Percentiles rank a stretch among this genome's conserved stretches.
Evolutionary conservation across 2,797 vertebrate species (phyloP).

Genomic region (Rhadinocentrus ornatus): DNA sequence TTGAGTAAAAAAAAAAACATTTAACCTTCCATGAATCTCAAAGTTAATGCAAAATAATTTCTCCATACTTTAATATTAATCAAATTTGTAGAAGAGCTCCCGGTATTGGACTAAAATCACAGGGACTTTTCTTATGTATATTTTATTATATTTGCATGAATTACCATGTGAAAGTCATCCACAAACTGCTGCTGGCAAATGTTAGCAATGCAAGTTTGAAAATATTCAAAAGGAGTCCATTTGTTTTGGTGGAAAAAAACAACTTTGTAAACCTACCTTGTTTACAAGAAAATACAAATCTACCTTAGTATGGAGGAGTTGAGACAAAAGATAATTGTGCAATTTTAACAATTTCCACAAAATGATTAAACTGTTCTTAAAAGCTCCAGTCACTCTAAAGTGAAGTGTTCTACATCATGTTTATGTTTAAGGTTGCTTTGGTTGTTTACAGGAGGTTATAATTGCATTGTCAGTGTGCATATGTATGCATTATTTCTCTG

Average conservation of each 20-base stretch:
- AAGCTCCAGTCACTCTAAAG: neutral
- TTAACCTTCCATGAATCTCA: neutral
- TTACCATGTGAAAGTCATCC: too few species aligned
- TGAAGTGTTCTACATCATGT: neutral
- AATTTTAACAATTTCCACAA: neutral
- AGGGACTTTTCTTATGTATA: neutral
- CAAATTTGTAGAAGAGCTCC: neutral
- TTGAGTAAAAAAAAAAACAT: neutral
- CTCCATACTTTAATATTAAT: neutral
- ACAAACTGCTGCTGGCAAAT: neutral
- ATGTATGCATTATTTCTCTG: conserved; percentile 37
- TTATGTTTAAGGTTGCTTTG: neutral
- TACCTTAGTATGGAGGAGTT: neutral
- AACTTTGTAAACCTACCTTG: conserved; percentile 2
- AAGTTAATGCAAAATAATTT: neutral
- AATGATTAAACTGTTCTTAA: neutral
- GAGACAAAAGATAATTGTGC: neutral
- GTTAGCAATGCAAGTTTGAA: neutral
- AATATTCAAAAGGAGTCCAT: neutral
- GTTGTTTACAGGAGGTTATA: neutral
- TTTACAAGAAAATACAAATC: neutral
- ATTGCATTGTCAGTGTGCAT: conserved; percentile 20
- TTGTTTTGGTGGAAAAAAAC: conserved; percentile 8
- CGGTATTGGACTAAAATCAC: too few species aligned
- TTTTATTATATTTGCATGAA: neutral